Base-by-base conservation (phyloP, 2,888 invertebrate genomes). In the Drosophila neotestacea region DNA sequence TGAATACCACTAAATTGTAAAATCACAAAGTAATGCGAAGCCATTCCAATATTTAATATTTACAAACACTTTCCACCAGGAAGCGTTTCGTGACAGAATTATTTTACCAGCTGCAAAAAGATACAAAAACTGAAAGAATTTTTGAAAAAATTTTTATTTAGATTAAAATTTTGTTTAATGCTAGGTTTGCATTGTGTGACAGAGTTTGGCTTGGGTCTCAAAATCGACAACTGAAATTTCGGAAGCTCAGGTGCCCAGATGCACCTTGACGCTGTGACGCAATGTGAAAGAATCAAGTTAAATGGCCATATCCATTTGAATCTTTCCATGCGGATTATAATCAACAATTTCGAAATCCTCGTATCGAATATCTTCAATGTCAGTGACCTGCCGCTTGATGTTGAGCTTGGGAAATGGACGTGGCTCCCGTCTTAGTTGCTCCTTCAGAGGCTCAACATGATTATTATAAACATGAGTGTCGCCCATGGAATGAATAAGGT, bases 381-480 rank as follows among this genome's bases (percentile, higher is more conserved):
- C 94, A 28, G 94, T 91, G 7, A 98, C 94, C 73, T 95, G 93
- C 39, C 96, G 94, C 77, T 94, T 95, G 90, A 99, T 96, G 60
- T 94, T 93, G 55, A 99, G 92, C 68, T 94, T 96, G 0, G 98
- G 98, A 91, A 98, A 99, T 9, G 95, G 94, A 56, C 94, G 94
- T 0, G 99, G 98, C 59, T 93, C 93, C 56, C 99, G 94, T 84
- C 94, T 92, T 27, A 98, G 84, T 93, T 99, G 99, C 81, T 95
- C 94, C 88, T 95, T 94, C 1, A 99, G 92, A 0, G 97, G 96
- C 59, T 96, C 96, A 28, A 97, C 93, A 91, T 99, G 99, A 91
- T 98, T 98, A 9, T 95, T 92, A 91, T 99, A 99, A 1, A 99
- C 95, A 93, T 99, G 99, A 42, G 98, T 96, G 93, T 99, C 99